phyloP scores from a whole-genome alignment of 2,797 vertebrate genomes.

The Poeciliopsis presidionis region DNA sequence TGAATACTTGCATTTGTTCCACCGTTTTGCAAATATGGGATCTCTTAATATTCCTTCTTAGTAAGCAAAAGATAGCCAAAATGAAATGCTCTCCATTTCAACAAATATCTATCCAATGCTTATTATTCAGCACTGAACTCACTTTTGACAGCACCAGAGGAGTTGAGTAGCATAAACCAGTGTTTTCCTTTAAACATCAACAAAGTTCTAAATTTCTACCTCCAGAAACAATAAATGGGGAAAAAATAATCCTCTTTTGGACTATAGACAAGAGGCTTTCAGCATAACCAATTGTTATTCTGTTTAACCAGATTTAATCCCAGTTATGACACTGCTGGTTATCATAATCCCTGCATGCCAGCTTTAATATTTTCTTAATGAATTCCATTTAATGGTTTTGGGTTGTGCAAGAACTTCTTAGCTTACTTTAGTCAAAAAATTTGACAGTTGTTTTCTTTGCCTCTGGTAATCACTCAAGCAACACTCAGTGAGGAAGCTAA shows the following conservation, averaged over 20 bases:
- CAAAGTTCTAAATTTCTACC: constrained; percentile 7
- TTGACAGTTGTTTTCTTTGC: constrained; percentile 22
- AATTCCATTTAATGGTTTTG: not conserved
- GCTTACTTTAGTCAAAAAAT: constrained; percentile 39
- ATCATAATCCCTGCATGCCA: constrained; percentile 22
- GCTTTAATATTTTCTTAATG: not conserved
- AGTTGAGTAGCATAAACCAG: not conserved
- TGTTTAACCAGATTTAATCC: constrained; percentile 13
- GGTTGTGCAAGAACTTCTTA: constrained; percentile 34
- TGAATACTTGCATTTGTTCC: not conserved
- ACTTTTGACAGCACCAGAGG: not conserved
- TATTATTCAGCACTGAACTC: constrained; percentile 18
- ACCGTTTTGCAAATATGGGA: not conserved
- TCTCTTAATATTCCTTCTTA: not conserved
- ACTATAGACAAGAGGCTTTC: not conserved
- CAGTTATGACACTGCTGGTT: constrained; percentile 22
- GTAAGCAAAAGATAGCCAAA: not conserved
- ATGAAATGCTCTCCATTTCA: not conserved
- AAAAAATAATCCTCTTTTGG: not conserved
- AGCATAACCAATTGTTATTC: not conserved
- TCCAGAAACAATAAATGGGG: constrained; percentile 16
- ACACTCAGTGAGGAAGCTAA: constrained; percentile 28
- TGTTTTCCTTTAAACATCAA: constrained; percentile 15
- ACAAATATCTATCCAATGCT: constrained; percentile 28
- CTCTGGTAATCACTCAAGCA: constrained; percentile 15